Base-by-base conservation (phyloP, 2,888 invertebrate species). In the Dysmachus trigonus region DNA sequence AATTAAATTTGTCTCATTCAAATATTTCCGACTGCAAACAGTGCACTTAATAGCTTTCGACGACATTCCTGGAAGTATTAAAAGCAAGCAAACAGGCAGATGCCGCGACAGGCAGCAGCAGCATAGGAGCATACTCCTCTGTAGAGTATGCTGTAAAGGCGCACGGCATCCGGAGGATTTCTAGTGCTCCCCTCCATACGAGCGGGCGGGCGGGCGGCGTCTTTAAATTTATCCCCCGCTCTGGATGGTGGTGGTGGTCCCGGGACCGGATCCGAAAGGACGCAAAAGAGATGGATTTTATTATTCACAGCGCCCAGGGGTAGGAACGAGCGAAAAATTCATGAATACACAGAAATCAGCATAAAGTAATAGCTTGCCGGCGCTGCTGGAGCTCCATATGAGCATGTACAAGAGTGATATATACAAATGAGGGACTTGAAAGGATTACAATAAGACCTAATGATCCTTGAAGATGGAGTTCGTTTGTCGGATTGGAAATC, bases 361-460 rank as follows among this genome's bases (percentile, higher is more conserved):
- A 85, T 83, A 83, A 83, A 83, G 83, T 83, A 83, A 83, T 83
- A 83, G 83, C 83, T 71, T 83, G 71, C 83, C 72, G 72, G 83
- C 72, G 47, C 38, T 47, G 35, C n/a, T n/a, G 18, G 72, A 71
- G 33, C 81, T 41, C 38, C 83, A 83, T 83, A 83, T 83, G 83
- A 83, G 72, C 83, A 72, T 83, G 83, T 83, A 83, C 83, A 83
- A 72, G 53, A 76, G 30, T 74, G 53, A 76, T 83, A 85, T 86
- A 86, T 73, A 86, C 84, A 86, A 86, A 87, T 84, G 81, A 87
- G 86, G 77, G 73, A 79, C 76, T 87, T 77, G 79, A 86, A 86
- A 86, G 86, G 87, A 87, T 87, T 87, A 87, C 87, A 87, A 87
- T 87, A 87, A 85, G 85, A 87, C 86, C 86, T 87, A 87, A 87